Conservation (phyloP, 2,113 vertebrate genomes). For the Xyliphius kryptos region DNA sequence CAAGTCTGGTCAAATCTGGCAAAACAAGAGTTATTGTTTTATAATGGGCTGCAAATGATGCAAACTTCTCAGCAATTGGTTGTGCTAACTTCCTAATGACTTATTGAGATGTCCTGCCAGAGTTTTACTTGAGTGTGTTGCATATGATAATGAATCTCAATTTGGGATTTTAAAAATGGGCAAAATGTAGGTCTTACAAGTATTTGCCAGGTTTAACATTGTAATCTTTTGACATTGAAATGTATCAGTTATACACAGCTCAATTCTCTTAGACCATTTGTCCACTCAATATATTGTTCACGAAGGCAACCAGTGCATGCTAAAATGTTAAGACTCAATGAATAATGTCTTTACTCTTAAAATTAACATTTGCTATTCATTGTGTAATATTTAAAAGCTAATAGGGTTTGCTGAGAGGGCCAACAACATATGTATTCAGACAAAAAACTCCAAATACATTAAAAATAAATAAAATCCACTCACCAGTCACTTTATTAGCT, state of each 20-base stretch:
- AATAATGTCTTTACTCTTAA: not conserved
- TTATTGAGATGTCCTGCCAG: constrained; percentile 14
- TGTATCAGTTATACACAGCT: constrained; percentile 13
- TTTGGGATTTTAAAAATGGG: constrained; percentile 1
- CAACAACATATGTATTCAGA: not conserved
- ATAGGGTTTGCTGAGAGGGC: not conserved
- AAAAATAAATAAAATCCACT: too few species aligned
- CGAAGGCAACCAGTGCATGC: not conserved
- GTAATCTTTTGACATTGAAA: constrained; percentile 11
- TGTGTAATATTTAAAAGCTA: not conserved
- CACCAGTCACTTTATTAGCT: too few species aligned
- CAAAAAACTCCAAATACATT: not conserved
- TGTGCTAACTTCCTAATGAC: constrained; percentile 8
- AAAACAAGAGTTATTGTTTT: too few species aligned
- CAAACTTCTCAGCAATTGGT: constrained; percentile 2
- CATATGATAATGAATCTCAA: constrained; percentile 1
- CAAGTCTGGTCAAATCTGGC: too few species aligned
- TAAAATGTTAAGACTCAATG: not conserved
- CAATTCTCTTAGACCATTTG: constrained; percentile 18
- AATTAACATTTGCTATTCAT: not conserved
- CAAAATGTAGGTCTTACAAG: not conserved
- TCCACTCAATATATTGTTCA: constrained; percentile 14
- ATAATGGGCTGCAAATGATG: constrained; percentile 3
- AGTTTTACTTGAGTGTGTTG: constrained; percentile 18
- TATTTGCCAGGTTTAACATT: not conserved